Conservation (phyloP, 2,797 vertebrate species). For the Thaleichthys pacificus region DNA sequence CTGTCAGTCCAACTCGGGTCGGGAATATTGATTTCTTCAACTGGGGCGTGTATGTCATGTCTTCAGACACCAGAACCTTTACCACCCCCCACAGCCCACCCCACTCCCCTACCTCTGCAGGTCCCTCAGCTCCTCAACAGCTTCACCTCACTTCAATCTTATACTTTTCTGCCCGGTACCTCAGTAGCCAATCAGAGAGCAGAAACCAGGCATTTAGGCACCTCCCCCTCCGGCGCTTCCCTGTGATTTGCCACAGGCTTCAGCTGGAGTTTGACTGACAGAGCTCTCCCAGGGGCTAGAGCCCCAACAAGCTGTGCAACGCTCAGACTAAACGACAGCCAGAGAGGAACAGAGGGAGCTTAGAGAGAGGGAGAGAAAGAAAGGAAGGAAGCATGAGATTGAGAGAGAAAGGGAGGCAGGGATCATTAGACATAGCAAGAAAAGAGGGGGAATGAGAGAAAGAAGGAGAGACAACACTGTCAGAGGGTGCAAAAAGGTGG, state of each 20-base stretch:
- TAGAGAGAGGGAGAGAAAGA: neutral
- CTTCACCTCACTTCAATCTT: slow-evolving; percentile 50
- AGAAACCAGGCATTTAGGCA: slow-evolving; percentile 48
- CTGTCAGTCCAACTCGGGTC: slow-evolving; percentile 11
- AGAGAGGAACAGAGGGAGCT: neutral
- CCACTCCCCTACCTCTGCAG: neutral
- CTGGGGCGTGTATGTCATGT: slow-evolving; percentile 9
- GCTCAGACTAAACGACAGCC: neutral
- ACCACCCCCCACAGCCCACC: slow-evolving; percentile 22
- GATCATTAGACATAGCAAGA: no score
- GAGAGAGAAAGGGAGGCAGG: neutral
- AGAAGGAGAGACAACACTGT: neutral
- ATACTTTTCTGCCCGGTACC: slow-evolving; percentile 77
- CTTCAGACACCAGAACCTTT: slow-evolving; percentile 16
- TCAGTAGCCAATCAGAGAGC: slow-evolving; percentile 73
- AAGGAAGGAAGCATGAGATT: neutral
- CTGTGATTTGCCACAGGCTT: slow-evolving; percentile 36
- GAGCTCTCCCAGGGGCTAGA: neutral
- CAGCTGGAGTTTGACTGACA: slow-evolving; percentile 28
- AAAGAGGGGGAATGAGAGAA: neutral
- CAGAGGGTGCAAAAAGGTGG: no score
- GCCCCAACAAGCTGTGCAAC: slow-evolving; percentile 4
- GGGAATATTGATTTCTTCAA: neutral
- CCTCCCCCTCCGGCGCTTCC: slow-evolving; percentile 51
- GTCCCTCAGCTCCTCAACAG: slow-evolving; percentile 1